These are phyloP conservation scores for Dasyurus viverrinus DNA, from an alignment of 2,113 vertebrate species.

Conservation along the genomic window DNA sequence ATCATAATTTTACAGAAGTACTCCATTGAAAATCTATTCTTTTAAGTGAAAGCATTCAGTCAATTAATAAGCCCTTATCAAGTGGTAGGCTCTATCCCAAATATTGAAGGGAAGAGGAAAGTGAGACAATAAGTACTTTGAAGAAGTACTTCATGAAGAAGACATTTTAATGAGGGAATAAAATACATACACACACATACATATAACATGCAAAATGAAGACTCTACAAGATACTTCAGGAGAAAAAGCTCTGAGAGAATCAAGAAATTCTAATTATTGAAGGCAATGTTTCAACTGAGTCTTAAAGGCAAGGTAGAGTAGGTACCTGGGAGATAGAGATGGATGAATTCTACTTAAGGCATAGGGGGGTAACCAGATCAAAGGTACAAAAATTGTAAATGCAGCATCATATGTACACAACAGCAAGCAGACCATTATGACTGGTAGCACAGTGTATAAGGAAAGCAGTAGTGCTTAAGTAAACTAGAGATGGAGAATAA, in stretches of 20 bases:
- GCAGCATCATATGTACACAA: neutral
- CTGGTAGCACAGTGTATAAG: neutral
- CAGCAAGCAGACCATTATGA: neutral
- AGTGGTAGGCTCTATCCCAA: neutral
- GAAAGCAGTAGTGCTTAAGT: neutral
- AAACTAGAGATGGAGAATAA: neutral
- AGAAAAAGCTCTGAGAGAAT: neutral
- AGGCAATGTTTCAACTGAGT: neutral
- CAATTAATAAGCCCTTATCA: neutral
- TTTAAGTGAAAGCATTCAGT: neutral
- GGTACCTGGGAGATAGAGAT: neutral
- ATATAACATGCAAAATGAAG: neutral
- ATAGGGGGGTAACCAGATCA: neutral
- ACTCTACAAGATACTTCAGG: neutral
- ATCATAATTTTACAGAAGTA: neutral
- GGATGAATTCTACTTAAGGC: neutral
- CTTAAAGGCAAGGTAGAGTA: neutral
- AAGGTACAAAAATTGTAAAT: neutral
- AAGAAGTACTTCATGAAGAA: no score
- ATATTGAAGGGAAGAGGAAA: neutral
- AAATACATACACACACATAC: neutral
- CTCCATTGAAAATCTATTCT: neutral
- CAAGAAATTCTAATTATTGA: neutral
- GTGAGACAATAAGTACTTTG: neutral
- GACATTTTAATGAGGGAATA: neutral